A percentile compares a stretch with the other conserved stretches of the same genome.
phyloP scores from a whole-genome alignment of 2,113 vertebrate genomes.

The Oophaga pumilio region DNA sequence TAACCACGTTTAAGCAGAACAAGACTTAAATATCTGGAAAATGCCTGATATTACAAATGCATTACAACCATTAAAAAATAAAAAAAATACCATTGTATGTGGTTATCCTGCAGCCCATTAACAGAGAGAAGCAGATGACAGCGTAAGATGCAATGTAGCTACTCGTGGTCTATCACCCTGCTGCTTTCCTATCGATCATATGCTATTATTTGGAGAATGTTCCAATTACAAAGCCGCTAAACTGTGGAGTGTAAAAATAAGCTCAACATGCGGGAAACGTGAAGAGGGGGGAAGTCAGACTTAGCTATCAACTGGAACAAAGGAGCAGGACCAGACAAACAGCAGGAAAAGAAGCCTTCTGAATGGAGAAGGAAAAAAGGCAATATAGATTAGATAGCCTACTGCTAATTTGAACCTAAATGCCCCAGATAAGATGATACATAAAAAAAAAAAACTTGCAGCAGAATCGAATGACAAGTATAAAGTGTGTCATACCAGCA shows the following conservation, averaged over 20 bases:
- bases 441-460: neutral
- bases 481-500: neutral
- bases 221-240: constrained; percentile 62
- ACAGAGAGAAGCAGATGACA: neutral
- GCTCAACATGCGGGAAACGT: constrained; percentile 64
- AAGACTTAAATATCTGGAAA: neutral
- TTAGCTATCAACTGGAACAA: constrained; percentile 63
- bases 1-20: neutral
- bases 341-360: constrained; percentile 60
- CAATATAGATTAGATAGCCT: constrained; percentile 14
- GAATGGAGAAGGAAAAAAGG: constrained; percentile 2
- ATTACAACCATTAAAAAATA: neutral
- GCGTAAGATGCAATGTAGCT: constrained; percentile 12
- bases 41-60: neutral
- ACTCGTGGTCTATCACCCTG: constrained; percentile 15
- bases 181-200: constrained; percentile 60
- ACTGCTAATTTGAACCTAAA: constrained; percentile 54
- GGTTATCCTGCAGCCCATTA: constrained; percentile 3
- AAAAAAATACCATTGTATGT: neutral
- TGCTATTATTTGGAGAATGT: constrained; percentile 62
- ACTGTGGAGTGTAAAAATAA: constrained; percentile 57
- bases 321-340: constrained; percentile 63
- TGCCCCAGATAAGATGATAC: neutral
- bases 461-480: neutral
- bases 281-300: constrained; percentile 63